phyloP scores from a whole-genome alignment of 2,797 vertebrate genomes.

The Sphaeramia orbicularis region DNA sequence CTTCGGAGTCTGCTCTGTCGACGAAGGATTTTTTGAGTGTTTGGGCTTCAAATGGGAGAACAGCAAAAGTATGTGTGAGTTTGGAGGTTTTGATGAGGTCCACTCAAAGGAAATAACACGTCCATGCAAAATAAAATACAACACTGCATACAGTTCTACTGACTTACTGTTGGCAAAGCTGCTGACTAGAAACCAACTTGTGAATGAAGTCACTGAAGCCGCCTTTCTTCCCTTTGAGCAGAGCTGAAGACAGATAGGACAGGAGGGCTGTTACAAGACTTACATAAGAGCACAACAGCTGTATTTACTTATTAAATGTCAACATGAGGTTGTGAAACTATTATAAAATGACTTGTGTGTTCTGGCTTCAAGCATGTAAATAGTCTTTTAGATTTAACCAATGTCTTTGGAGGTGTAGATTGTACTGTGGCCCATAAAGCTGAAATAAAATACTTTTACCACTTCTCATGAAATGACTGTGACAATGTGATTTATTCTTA shows the following conservation, averaged over 20 bases:
- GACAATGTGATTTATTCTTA: too few relatives aligned
- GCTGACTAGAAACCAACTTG: slow-evolving; percentile 75
- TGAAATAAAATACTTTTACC: too few relatives aligned
- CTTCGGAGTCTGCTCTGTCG: slow-evolving; percentile 47
- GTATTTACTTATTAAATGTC: slow-evolving; percentile 16
- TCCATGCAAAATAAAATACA: background rate
- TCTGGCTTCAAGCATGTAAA: too few relatives aligned
- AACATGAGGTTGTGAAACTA: background rate
- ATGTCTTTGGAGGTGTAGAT: too few relatives aligned
- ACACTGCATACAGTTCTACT: background rate
- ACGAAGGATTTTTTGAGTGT: slow-evolving; percentile 64
- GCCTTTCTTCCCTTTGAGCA: slow-evolving; percentile 84
- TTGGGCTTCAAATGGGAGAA: slow-evolving; percentile 54
- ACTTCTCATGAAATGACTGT: too few relatives aligned
- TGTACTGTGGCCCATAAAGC: too few relatives aligned
- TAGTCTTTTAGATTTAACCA: too few relatives aligned
- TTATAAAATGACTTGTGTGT: background rate
- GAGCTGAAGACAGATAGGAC: slow-evolving; percentile 63
- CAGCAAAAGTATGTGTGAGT: background rate
- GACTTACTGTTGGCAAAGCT: slow-evolving; percentile 80
- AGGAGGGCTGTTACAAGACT: slow-evolving; percentile 5
- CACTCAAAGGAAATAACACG: background rate
- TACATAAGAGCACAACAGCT: slow-evolving; percentile 54
- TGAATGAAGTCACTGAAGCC: slow-evolving; percentile 78
- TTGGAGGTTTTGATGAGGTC: background rate